Conservation (phyloP, 1,140 invertebrate species). For the Lineus longissimus region DNA sequence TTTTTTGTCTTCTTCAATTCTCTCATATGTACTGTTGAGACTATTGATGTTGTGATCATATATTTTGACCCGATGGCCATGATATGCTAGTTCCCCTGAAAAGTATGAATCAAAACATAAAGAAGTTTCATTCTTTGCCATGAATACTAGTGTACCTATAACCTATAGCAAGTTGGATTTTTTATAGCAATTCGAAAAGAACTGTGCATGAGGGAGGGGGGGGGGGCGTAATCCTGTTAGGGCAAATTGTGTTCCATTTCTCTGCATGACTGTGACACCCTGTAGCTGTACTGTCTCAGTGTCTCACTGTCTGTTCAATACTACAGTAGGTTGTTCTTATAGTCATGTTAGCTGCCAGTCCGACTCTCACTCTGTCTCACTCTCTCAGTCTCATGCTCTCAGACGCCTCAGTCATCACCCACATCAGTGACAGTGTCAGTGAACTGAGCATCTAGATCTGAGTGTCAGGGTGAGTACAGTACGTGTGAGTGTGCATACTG, state of each 20-base stretch:
- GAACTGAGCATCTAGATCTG: too few species aligned
- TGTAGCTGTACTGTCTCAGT: background rate
- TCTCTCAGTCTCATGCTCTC: too few species aligned
- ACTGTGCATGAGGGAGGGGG: background rate
- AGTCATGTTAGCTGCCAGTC: too few species aligned
- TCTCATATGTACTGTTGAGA: constrained; percentile 48
- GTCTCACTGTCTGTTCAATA: too few species aligned
- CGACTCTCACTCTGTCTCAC: too few species aligned
- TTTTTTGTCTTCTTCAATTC: constrained; percentile 53
- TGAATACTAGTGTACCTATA: background rate
- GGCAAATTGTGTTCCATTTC: too few species aligned
- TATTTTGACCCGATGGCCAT: constrained; percentile 57
- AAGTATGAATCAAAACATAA: constrained; percentile 9
- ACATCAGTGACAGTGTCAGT: too few species aligned
- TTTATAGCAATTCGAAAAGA: background rate
- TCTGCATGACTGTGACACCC: background rate
- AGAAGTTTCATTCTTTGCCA: background rate
- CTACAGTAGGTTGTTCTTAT: too few species aligned
- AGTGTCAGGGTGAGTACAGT: too few species aligned
- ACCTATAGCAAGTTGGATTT: too few species aligned
- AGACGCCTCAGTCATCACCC: too few species aligned
- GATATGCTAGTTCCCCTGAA: constrained; percentile 55
- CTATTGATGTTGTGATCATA: constrained; percentile 47
- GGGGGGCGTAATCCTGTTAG: background rate
- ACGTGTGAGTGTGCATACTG: too few species aligned